Conservation (phyloP, 2,113 vertebrate species). For the Tamias sibiricus region DNA sequence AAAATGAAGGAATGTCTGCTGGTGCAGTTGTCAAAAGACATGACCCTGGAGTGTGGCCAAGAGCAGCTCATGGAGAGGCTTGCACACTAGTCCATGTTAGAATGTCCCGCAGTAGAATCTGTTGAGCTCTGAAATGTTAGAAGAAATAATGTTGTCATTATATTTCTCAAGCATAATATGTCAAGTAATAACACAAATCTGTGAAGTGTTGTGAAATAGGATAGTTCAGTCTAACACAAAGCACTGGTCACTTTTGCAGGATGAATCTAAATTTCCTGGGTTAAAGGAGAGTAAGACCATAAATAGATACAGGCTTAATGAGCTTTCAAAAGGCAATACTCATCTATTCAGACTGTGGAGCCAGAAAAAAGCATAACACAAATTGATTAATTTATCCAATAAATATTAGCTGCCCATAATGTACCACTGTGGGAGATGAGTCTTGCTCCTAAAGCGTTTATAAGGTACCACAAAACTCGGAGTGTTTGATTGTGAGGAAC, state of each 20-base stretch:
- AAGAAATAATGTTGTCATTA: not conserved
- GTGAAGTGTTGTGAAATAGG: not conserved
- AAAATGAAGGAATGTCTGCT: not conserved
- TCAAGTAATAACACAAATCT: not conserved
- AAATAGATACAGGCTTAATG: conserved; percentile 27
- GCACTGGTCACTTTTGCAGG: conserved; percentile 21
- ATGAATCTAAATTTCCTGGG: not conserved
- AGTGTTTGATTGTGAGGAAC: conserved; percentile 5
- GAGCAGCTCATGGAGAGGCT: not conserved
- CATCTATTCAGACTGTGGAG: not conserved
- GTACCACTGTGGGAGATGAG: not conserved
- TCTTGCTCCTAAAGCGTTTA: not conserved
- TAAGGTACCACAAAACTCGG: not conserved
- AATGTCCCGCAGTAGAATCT: not conserved
- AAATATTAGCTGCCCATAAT: conserved; percentile 23
- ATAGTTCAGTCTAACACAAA: not conserved
- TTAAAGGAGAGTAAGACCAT: conserved; percentile 22
- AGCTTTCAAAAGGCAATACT: not conserved
- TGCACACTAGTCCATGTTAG: not conserved
- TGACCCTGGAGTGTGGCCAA: not conserved
- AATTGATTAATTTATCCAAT: conserved; percentile 56
- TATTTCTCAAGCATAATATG: not conserved
- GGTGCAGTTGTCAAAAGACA: not conserved
- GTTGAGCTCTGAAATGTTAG: not conserved
- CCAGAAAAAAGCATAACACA: conserved; percentile 9